phyloP scores from a whole-genome alignment of 2,113 vertebrate species.

The Mustela lutreola region DNA sequence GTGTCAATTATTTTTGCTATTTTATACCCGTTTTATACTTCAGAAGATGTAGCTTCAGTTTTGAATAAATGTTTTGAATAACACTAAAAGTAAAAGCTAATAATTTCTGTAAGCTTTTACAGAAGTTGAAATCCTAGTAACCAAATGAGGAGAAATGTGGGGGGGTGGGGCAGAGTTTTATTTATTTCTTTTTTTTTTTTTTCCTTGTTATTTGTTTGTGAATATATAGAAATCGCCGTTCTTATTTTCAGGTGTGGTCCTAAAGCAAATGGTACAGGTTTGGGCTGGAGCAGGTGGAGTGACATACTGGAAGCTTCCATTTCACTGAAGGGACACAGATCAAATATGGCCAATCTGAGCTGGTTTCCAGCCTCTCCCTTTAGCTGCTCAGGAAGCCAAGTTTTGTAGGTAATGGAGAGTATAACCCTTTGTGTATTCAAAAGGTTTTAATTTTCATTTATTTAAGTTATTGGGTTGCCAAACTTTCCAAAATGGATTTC shows the following conservation, averaged over 20 bases:
- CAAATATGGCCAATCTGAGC: not conserved
- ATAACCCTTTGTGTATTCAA: not conserved
- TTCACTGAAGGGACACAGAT: too few relatives aligned
- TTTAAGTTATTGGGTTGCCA: not conserved
- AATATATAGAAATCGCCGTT: not conserved
- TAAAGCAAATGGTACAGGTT: not conserved
- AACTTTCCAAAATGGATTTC: slow-evolving; percentile 15
- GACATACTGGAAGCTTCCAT: not conserved
- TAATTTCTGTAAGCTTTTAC: not conserved
- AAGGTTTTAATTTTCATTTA: not conserved
- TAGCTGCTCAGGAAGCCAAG: not conserved
- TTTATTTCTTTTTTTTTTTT: not conserved
- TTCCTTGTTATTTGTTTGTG: not conserved
- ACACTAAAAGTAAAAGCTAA: not conserved
- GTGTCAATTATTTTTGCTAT: not conserved
- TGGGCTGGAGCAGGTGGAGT: not conserved
- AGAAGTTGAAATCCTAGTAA: not conserved
- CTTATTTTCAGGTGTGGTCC: not conserved
- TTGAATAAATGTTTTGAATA: not conserved
- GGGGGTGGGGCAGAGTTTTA: not conserved
- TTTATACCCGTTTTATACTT: not conserved
- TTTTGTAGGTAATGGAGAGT: not conserved
- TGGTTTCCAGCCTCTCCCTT: not conserved
- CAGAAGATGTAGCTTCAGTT: not conserved
- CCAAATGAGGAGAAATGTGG: not conserved